Conservation (phyloP, 2,888 invertebrate genomes). For the Psococerastis gibbosa region DNA sequence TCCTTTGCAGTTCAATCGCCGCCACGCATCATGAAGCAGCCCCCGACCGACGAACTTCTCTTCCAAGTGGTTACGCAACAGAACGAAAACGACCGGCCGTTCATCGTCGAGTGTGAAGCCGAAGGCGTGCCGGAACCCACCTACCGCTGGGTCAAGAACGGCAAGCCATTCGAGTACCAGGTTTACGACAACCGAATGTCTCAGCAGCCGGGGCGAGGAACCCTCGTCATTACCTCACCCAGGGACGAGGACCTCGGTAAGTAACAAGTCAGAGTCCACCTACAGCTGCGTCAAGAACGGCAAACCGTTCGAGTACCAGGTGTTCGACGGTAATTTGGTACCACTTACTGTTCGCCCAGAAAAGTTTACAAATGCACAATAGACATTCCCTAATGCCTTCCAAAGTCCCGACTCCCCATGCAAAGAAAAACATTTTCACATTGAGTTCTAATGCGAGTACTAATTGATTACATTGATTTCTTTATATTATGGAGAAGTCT, state of each 20-base stretch:
- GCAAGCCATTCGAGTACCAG: slow-evolving; percentile 83
- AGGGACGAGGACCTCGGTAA: slow-evolving; percentile 69
- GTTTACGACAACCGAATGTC: slow-evolving; percentile 88
- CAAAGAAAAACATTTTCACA: too few species aligned
- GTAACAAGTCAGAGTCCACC: slow-evolving; percentile 75
- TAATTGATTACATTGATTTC: too few species aligned
- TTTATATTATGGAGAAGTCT: too few species aligned
- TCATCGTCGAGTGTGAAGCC: slow-evolving; percentile 91
- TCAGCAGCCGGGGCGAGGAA: slow-evolving; percentile 85
- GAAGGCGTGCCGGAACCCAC: slow-evolving; percentile 85
- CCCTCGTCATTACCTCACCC: slow-evolving; percentile 74
- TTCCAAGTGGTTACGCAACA: slow-evolving; percentile 70
- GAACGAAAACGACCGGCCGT: slow-evolving; percentile 79
- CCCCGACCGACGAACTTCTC: slow-evolving; percentile 73
- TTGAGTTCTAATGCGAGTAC: too few species aligned
- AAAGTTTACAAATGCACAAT: too few species aligned
- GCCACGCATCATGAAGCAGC: slow-evolving; percentile 80
- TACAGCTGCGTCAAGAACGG: slow-evolving; percentile 94
- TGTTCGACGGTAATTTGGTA: too few species aligned
- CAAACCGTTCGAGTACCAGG: slow-evolving; percentile 81
- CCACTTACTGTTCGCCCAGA: too few species aligned
- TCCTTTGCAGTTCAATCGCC: slow-evolving; percentile 57
- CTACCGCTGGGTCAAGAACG: slow-evolving; percentile 93
- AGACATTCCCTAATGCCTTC: too few species aligned
- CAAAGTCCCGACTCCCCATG: too few species aligned